Conservation (phyloP, 2,888 invertebrate species). For the Onthophagus sagittarius region DNA sequence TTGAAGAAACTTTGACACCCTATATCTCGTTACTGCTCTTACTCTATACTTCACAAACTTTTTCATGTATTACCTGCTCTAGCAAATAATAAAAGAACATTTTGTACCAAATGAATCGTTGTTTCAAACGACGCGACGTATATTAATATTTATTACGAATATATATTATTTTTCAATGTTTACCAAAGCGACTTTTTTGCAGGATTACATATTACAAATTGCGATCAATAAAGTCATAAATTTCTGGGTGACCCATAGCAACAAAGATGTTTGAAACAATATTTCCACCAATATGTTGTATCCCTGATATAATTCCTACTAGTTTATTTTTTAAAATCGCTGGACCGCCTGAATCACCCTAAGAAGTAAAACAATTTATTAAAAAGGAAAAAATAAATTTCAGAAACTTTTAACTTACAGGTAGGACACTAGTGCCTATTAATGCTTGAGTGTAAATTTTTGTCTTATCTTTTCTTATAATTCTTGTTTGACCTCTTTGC, state of each 20-base stretch:
- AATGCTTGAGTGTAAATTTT: background rate
- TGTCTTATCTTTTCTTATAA: background rate
- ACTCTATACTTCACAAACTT: too few relatives aligned
- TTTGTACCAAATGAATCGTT: too few relatives aligned
- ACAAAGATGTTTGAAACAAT: background rate
- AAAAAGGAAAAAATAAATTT: background rate
- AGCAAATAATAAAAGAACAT: too few relatives aligned
- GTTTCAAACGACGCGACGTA: too few relatives aligned
- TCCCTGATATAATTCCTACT: background rate
- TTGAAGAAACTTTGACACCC: too few relatives aligned
- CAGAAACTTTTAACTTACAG: background rate
- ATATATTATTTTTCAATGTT: too few relatives aligned
- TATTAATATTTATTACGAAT: too few relatives aligned
- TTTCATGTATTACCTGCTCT: too few relatives aligned
- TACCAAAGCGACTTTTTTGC: too few relatives aligned
- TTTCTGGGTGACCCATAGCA: background rate
- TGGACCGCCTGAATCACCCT: background rate
- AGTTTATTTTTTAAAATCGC: background rate
- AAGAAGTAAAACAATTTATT: background rate
- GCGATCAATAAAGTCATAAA: background rate
- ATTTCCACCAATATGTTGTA: background rate
- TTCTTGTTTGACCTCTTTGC: background rate
- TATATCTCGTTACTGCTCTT: too few relatives aligned
- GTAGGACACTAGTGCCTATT: background rate
- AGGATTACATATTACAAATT: too few relatives aligned